Base-by-base conservation (phyloP, 1,140 invertebrate species). In the Metopolophium dirhodum region DNA sequence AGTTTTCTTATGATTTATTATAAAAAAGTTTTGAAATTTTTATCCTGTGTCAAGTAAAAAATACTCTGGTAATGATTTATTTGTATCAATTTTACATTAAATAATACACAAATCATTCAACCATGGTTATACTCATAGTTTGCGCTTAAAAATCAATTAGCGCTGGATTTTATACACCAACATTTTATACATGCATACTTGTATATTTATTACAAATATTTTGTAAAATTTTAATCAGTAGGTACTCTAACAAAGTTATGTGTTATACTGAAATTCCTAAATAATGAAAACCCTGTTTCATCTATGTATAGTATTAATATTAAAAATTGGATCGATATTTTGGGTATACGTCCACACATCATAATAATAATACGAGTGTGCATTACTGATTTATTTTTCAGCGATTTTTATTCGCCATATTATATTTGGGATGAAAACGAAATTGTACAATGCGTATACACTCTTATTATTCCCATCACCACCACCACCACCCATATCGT, bases 321-420 rank as follows among this genome's bases (percentile, higher is more conserved):
- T 83, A 77, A 41, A 85, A 85, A 45, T 41, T 22, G 23, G 26
- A 47, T 87, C 85, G 11, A 87, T 87, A 49, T 88, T 88, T 20
- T 2, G 47, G 14, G 9, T 88, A 37, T 51, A n/a, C 18, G 7
- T 88, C 7, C 45, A n/a, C 45, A 88, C 37, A 85, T 26, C 37
- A 85, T n/a, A 41, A 41, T 41, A 41, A 41, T 41, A 41, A 30
- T 22, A 7, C 6, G 30, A 20, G 30, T 35, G 14, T 51, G 22
- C 8, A 41, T 41, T 89, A 89, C 51, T 57, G 49, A 57, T 89
- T 89, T 41, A 57, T 57, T 89, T 57, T 54, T 89, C n/a, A 11
- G 23, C n/a, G 49, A 89, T 89, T 87, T 45, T n/a, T 49, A 87
- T 85, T 49, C 26, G 11, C 41, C 11, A 30, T 86, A 86, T 86